phyloP scores from a whole-genome alignment of 2,888 invertebrate genomes.

The Tinea pellionella region DNA sequence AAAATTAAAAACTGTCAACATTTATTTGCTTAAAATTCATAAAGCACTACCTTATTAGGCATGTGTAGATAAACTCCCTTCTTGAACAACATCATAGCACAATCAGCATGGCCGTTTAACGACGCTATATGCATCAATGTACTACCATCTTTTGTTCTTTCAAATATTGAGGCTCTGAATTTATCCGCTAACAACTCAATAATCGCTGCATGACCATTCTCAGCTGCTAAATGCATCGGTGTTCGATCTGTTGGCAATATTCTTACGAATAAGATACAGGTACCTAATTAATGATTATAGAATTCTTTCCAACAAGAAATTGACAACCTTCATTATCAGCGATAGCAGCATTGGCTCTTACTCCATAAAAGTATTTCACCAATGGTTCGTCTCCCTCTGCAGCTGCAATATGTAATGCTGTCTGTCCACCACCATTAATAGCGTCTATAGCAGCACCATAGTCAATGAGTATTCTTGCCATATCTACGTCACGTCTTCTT shows the following conservation, averaged over 20 bases:
- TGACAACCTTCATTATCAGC: conserved; percentile 88
- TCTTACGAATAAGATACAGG: background rate
- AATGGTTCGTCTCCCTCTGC: conserved; percentile 95
- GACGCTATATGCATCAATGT: conserved; percentile 99
- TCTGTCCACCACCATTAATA: conserved; percentile 94
- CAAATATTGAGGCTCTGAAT: conserved; percentile 96
- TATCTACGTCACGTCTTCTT: conserved; percentile 91
- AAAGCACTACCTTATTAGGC: conserved; percentile 87
- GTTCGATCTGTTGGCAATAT: conserved; percentile 78
- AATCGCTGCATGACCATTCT: conserved; percentile 94
- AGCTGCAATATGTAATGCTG: conserved; percentile 94
- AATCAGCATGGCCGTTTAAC: conserved; percentile 96
- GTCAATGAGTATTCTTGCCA: conserved; percentile 92
- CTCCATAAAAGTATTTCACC: conserved; percentile 95
- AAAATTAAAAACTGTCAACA: background rate
- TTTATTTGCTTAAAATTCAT: no score
- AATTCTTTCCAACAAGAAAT: background rate
- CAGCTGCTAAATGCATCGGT: conserved; percentile 97
- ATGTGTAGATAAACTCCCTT: conserved; percentile 99
- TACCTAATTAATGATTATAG: no score
- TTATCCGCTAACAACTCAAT: conserved; percentile 97
- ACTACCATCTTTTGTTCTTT: conserved; percentile 97
- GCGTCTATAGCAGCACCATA: conserved; percentile 92
- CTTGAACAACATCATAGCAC: conserved; percentile 97
- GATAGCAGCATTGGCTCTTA: conserved; percentile 93